Percentiles rank a stretch among this genome's conserved stretches.
These are phyloP conservation scores for Amblyteles armatorius DNA, from an alignment of 2,888 invertebrate species.

Conservation along the genomic window DNA sequence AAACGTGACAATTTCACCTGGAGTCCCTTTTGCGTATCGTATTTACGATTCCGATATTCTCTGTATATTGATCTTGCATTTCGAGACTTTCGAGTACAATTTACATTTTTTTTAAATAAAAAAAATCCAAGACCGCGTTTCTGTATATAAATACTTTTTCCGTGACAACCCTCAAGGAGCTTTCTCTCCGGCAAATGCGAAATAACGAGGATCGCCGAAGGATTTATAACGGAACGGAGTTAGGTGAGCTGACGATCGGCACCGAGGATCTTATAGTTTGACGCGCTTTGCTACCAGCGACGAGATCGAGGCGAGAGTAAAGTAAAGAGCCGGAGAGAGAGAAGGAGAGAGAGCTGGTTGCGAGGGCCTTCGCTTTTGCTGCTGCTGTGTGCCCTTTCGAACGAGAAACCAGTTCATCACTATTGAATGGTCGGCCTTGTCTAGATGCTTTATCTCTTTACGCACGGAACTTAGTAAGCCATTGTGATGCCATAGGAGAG, in stretches of 20 bases:
- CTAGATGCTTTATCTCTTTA: constrained; percentile 80
- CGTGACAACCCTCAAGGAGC: neutral
- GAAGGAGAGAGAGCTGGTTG: constrained; percentile 8
- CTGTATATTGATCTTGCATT: too few relatives aligned
- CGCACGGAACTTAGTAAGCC: constrained; percentile 78
- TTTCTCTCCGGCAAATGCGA: constrained; percentile 15
- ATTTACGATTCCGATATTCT: neutral
- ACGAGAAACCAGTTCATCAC: constrained; percentile 77
- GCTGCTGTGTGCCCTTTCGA: constrained; percentile 55
- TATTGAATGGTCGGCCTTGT: constrained; percentile 81
- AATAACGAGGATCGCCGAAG: constrained; percentile 34
- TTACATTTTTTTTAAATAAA: neutral
- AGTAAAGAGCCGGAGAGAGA: constrained; percentile 39
- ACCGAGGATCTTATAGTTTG: constrained; percentile 44
- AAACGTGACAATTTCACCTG: too few relatives aligned
- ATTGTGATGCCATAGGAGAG: constrained; percentile 80
- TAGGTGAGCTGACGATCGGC: constrained; percentile 37
- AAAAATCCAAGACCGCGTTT: neutral
- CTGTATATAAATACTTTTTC: neutral
- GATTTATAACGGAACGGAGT: constrained; percentile 40
- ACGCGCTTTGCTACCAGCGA: constrained; percentile 47
- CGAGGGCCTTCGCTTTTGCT: constrained; percentile 47
- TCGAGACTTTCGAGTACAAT: neutral
- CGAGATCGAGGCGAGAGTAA: constrained; percentile 55
- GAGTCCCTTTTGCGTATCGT: too few relatives aligned